Evolutionary conservation across 2,113 vertebrate genomes (phyloP), one percentile per base, ranked within the genome.

Genomic region (Cricetomys ansorgei): DNA sequence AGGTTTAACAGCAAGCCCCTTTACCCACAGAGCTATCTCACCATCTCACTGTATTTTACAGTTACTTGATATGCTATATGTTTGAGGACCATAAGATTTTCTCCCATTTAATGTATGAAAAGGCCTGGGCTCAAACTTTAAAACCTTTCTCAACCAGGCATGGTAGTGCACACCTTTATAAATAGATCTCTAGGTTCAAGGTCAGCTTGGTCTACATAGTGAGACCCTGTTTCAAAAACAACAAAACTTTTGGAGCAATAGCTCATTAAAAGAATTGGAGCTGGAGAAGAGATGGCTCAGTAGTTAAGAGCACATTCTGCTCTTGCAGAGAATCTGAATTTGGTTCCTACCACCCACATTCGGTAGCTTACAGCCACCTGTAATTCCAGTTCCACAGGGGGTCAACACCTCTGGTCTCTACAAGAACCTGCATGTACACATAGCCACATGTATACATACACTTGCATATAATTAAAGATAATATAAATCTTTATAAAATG

Each of bases 21-120:
- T n/a, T n/a, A n/a, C n/a, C n/a, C n/a, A 43, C n/a, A 43, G 65
- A 34, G 70, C 70, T 40, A 43, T 73, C 40, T 76, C 45, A 29
- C 2, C 88, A 45, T 75, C 89, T 89, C 43, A 59, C 19, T 86
- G 7, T 34, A 80, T 85, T 69, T 92, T 31, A 65, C 9, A 77
- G 69, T 87, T 67, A 75, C 15, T 67, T 93, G 72, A 50, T 83
- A 83, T 29, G 12, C 69, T 31, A 6, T 80, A 29, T 92, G 91
- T 53, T 89, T 76, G 59, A 96, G 69, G 13, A 48, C 55, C 40
- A n/a, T 72, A 48, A 62, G 40, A 75, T 69, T 79, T 96, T 96
- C 45, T 95, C 37, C 19, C 57, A 80, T 88, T 91, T 87, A 87
- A 92, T n/a, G 62, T 77, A 57, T 34, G 83, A 95, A 50, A 89